phyloP scores from a whole-genome alignment of 2,888 invertebrate genomes.

The Steromphala cineraria region DNA sequence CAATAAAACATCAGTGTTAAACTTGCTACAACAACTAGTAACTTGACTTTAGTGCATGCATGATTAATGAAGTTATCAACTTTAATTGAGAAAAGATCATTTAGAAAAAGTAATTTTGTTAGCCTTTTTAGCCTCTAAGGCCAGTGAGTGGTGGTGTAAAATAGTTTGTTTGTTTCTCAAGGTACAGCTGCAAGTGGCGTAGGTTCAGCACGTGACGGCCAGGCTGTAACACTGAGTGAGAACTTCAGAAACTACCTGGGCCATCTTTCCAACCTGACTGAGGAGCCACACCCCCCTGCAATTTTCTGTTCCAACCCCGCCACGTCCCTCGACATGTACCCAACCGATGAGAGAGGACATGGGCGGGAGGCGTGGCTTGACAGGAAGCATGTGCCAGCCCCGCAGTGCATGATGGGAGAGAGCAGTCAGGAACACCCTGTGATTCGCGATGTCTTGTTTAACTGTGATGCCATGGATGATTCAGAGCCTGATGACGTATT shows the following conservation, averaged over 20 bases:
- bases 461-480: constrained; percentile 25
- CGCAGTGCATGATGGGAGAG: constrained; percentile 39
- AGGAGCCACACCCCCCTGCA: background rate
- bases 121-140: too few species aligned
- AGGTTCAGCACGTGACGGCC: background rate
- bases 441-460: constrained; percentile 28
- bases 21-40: background rate
- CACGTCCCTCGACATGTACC: constrained; percentile 42
- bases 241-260: constrained; percentile 61
- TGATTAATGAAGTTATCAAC: too few species aligned
- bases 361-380: constrained; percentile 30
- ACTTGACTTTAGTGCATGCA: too few species aligned
- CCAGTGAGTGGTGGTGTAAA: too few species aligned
- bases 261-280: constrained; percentile 56
- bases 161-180: background rate
- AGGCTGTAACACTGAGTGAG: constrained; percentile 39
- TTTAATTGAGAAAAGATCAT: too few species aligned
- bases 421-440: background rate
- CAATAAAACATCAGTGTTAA: background rate
- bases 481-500: constrained; percentile 32
- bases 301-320: background rate
- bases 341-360: constrained; percentile 44
- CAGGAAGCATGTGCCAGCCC: constrained; percentile 21
- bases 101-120: too few species aligned
- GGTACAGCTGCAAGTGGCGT: background rate